A percentile compares a stretch with the other conserved stretches of the same genome.
Conservation (phyloP, 2,113 vertebrate species). For the Lathamus discolor region DNA sequence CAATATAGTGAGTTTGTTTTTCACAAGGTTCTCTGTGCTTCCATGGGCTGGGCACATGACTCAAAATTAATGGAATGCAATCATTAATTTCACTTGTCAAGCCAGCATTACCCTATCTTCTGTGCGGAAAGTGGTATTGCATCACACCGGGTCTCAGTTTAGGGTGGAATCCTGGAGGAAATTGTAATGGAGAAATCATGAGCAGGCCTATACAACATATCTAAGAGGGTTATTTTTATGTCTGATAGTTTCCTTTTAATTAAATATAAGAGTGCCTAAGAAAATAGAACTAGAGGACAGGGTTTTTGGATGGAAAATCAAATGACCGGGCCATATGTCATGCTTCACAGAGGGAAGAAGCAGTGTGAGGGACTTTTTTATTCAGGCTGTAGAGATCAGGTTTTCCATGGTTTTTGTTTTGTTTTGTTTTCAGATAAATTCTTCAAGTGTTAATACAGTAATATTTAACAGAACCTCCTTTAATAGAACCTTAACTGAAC, state of each 20-base stretch:
- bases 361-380: background rate
- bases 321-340: background rate
- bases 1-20: slow-evolving; percentile 68
- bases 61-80: slow-evolving; percentile 75
- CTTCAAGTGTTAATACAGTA: background rate
- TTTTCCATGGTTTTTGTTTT: background rate
- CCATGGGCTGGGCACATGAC: slow-evolving; percentile 65
- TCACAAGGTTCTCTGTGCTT: slow-evolving; percentile 64
- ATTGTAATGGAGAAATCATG: background rate
- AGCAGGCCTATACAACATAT: slow-evolving; percentile 6
- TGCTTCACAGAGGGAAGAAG: background rate
- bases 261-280: slow-evolving; percentile 5
- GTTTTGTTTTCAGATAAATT: background rate
- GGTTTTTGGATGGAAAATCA: background rate
- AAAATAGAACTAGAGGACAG: slow-evolving; percentile 18
- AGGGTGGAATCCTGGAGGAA: slow-evolving; percentile 47
- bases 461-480: background rate
- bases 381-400: background rate
- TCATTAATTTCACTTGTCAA: slow-evolving; percentile 73
- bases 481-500: background rate
- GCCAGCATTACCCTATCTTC: slow-evolving; percentile 62
- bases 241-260: slow-evolving; percentile 26
- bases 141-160: slow-evolving; percentile 11
- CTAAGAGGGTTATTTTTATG: background rate
- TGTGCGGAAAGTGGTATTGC: slow-evolving; percentile 56